Percentiles rank a stretch among this genome's conserved stretches.
Conservation (phyloP, 2,113 vertebrate species). For the Tachysurus fulvidraco region DNA sequence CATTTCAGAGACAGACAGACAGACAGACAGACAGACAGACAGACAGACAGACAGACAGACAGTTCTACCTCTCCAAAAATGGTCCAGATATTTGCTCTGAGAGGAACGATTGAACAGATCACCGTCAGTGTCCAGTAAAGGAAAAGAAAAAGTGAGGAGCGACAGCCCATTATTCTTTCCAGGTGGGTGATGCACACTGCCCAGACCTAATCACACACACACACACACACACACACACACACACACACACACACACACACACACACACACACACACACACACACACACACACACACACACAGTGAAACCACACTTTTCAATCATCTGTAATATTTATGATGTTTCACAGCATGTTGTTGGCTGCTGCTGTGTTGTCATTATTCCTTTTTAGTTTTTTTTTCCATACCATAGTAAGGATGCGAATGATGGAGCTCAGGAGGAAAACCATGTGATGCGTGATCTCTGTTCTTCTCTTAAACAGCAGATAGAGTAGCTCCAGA, state of each 20-base stretch:
- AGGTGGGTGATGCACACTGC: slow-evolving; percentile 74
- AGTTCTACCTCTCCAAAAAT: slow-evolving; percentile 68
- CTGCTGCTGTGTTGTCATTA: background rate
- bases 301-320: background rate
- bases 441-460: slow-evolving; percentile 77
- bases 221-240: slow-evolving; percentile 27
- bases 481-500: slow-evolving; percentile 76
- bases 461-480: slow-evolving; percentile 71
- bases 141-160: slow-evolving; percentile 78
- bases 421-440: slow-evolving; percentile 74
- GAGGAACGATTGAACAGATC: slow-evolving; percentile 66
- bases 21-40: background rate
- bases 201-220: slow-evolving; percentile 60
- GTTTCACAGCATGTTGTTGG: background rate
- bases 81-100: slow-evolving; percentile 68
- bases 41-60: background rate
- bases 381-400: background rate
- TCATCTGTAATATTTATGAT: background rate
- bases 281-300: background rate
- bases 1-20: background rate
- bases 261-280: slow-evolving; percentile 12
- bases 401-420: slow-evolving; percentile 75
- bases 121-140: slow-evolving; percentile 81
- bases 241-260: background rate
- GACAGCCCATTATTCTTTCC: slow-evolving; percentile 78